Conservation (phyloP, 2,888 invertebrate species). For the Baccha elongata region DNA sequence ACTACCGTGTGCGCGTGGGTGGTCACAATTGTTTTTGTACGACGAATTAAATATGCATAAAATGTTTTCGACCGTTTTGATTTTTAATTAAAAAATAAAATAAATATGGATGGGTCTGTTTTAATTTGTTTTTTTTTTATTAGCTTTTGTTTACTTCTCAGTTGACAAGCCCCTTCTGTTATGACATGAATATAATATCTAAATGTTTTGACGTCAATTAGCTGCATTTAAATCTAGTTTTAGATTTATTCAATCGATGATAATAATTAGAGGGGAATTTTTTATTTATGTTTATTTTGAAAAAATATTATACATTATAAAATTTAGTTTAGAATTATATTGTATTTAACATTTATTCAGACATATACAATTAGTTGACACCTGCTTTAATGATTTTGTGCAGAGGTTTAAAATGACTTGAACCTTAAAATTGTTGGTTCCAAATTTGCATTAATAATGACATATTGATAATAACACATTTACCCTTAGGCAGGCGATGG, state of each 20-base stretch:
- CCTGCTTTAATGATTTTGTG: too few species aligned
- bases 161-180: not conserved
- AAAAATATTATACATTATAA: too few species aligned
- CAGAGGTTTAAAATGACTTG: too few species aligned
- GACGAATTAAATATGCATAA: slow-evolving; percentile 64
- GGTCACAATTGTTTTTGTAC: slow-evolving; percentile 29
- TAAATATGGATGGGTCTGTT: not conserved
- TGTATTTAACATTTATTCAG: too few species aligned
- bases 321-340: too few species aligned
- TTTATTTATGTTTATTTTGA: too few species aligned
- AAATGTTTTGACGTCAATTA: slow-evolving; percentile 50
- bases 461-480: too few species aligned
- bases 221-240: slow-evolving; percentile 49
- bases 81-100: slow-evolving; percentile 61
- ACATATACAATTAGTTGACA: too few species aligned
- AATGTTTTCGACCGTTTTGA: slow-evolving; percentile 65
- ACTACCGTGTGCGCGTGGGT: slow-evolving; percentile 26
- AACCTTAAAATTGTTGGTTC: too few species aligned
- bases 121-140: not conserved
- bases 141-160: not conserved
- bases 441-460: too few species aligned
- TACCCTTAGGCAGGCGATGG: too few species aligned
- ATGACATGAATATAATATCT: slow-evolving; percentile 4
- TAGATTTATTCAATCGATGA: slow-evolving; percentile 22
- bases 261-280: too few species aligned